Evolutionary conservation across 2,797 vertebrate genomes (phyloP).

Genomic region (Clarias pachynema): DNA sequence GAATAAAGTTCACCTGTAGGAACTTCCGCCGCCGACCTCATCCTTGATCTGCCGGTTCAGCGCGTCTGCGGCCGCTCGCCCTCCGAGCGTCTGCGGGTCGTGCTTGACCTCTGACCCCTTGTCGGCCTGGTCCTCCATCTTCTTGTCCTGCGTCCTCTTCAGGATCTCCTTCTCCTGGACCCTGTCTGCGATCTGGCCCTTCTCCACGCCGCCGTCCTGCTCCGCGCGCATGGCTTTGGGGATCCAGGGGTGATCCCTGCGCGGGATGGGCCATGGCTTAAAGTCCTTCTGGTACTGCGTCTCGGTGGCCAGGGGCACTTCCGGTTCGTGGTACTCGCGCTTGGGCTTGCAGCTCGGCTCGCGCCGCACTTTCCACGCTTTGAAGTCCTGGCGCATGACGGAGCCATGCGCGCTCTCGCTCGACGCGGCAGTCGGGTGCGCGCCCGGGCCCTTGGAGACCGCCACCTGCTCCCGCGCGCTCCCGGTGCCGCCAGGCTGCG

Average conservation of each 20-base stretch:
- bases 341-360: constrained; percentile 94
- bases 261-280: constrained; percentile 92
- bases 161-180: constrained; percentile 77
- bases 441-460: constrained; percentile 7
- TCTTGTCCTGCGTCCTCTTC: constrained; percentile 57
- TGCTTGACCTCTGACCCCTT: constrained; percentile 45
- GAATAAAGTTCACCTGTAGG: constrained; percentile 85
- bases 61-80: constrained; percentile 84
- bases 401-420: constrained; percentile 78
- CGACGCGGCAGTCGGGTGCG: constrained; percentile 51
- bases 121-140: constrained; percentile 65
- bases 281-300: constrained; percentile 98
- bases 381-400: constrained; percentile 94
- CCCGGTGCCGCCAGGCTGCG: constrained; percentile 75
- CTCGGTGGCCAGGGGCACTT: constrained; percentile 88
- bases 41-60: constrained; percentile 92
- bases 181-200: constrained; percentile 76
- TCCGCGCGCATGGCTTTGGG: constrained; percentile 75
- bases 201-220: constrained; percentile 74
- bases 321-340: constrained; percentile 88
- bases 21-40: constrained; percentile 82
- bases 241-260: constrained; percentile 94
- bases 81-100: constrained; percentile 68
- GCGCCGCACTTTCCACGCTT: constrained; percentile 88
- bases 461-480: constrained; percentile 33